A percentile compares a stretch with the other conserved stretches of the same genome.
These are phyloP conservation scores for Agrypnia vestita DNA, from an alignment of 1,140 invertebrate species.

Conservation along the genomic window DNA sequence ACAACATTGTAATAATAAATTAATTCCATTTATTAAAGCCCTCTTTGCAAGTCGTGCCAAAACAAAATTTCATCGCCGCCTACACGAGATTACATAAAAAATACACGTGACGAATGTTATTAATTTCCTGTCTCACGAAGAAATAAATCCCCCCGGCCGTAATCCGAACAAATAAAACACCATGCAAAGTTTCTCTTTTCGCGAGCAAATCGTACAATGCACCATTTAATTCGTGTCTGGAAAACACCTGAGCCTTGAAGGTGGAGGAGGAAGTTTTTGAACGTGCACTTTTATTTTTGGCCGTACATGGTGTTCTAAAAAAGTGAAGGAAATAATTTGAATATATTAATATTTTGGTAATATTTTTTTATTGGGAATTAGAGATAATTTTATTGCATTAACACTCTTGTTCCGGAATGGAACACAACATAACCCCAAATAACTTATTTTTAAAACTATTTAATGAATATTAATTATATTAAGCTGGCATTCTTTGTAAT, in stretches of 20 bases:
- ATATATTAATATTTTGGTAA: not conserved
- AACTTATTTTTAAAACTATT: too few species aligned
- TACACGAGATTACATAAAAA: too few species aligned
- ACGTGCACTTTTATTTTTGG: not conserved
- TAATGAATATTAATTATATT: too few species aligned
- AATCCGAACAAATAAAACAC: not conserved
- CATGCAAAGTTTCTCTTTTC: not conserved
- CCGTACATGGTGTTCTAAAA: not conserved
- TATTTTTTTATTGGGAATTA: not conserved
- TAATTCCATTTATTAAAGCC: too few species aligned
- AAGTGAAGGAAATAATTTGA: not conserved
- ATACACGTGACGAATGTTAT: not conserved
- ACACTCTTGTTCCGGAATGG: too few species aligned
- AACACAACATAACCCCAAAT: too few species aligned
- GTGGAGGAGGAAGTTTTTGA: not conserved
- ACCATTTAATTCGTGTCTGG: slow-evolving; percentile 16
- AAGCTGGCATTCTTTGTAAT: too few species aligned
- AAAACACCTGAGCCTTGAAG: slow-evolving; percentile 8
- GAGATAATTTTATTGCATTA: too few species aligned
- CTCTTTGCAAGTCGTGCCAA: too few species aligned
- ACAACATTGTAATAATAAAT: too few species aligned
- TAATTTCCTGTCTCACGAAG: not conserved
- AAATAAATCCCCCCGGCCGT: slow-evolving; percentile 4
- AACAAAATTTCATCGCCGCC: too few species aligned
- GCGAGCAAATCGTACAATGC: slow-evolving; percentile 3